These are phyloP conservation scores for Volucella inanis DNA, from an alignment of 2,888 invertebrate genomes.

Conservation along the genomic window DNA sequence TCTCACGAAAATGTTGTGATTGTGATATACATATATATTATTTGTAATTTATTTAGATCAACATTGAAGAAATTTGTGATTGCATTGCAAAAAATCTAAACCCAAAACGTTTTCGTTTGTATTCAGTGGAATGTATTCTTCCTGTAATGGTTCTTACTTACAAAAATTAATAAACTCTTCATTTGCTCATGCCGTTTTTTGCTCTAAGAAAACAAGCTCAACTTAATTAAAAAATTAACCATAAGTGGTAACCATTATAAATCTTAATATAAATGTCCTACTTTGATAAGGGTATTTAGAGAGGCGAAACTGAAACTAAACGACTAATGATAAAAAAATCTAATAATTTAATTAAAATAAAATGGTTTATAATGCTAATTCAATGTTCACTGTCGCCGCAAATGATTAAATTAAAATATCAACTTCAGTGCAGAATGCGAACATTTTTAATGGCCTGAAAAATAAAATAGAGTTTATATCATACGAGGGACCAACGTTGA, in stretches of 20 bases:
- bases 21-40: too few species aligned
- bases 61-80: too few species aligned
- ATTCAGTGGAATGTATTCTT: too few species aligned
- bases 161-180: too few species aligned
- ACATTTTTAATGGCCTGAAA: constrained; percentile 21
- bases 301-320: constrained; percentile 32
- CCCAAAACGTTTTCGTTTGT: too few species aligned
- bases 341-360: constrained; percentile 60
- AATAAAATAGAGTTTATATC: constrained; percentile 24
- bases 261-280: constrained; percentile 40
- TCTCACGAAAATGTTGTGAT: too few species aligned
- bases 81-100: too few species aligned
- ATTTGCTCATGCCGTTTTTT: too few species aligned
- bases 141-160: too few species aligned
- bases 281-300: constrained; percentile 45
- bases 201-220: constrained; percentile 3
- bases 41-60: too few species aligned
- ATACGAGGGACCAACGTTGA: constrained; percentile 13
- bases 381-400: constrained; percentile 61
- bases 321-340: constrained; percentile 26
- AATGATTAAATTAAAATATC: constrained; percentile 64
- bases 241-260: constrained; percentile 23
- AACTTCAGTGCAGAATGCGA: constrained; percentile 1
- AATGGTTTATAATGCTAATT: constrained; percentile 67
- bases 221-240: constrained; percentile 15